phyloP scores from a whole-genome alignment of 2,797 vertebrate species.

The Hippopotamyrus pictus region DNA sequence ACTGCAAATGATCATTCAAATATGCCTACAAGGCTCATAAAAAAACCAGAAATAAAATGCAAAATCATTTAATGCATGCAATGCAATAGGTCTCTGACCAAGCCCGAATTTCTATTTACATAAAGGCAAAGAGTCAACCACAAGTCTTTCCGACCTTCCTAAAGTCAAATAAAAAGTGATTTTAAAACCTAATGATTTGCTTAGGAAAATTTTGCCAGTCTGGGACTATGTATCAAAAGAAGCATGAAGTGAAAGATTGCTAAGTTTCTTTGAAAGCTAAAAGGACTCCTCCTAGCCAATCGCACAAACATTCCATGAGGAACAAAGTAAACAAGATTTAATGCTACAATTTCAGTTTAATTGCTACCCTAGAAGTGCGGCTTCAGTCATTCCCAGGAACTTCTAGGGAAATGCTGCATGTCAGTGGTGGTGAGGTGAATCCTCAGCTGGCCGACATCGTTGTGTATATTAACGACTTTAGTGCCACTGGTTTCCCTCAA shows the following conservation, averaged over 20 bases:
- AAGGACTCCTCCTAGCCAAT: background rate
- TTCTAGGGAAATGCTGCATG: background rate
- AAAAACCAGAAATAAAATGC: background rate
- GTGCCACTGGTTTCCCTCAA: conserved; percentile 40
- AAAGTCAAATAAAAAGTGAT: conserved; percentile 20
- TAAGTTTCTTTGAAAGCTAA: background rate
- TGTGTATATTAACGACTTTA: background rate
- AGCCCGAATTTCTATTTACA: conserved; percentile 14
- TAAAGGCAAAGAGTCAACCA: conserved; percentile 22
- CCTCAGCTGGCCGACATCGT: background rate
- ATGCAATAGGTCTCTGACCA: background rate
- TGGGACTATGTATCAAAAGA: background rate
- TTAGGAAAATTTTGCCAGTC: conserved; percentile 21
- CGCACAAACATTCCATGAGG: background rate
- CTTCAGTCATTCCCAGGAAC: background rate
- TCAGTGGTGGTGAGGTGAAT: too few relatives aligned
- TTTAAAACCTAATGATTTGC: conserved; percentile 20
- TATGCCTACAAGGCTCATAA: background rate
- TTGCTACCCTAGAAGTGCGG: background rate
- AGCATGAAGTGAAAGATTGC: background rate
- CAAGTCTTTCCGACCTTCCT: conserved; percentile 8
- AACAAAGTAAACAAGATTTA: background rate
- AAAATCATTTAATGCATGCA: background rate
- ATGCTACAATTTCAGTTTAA: background rate
- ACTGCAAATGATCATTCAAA: background rate